phyloP scores from a whole-genome alignment of 2,797 vertebrate genomes.

The Serranus cabrilla region DNA sequence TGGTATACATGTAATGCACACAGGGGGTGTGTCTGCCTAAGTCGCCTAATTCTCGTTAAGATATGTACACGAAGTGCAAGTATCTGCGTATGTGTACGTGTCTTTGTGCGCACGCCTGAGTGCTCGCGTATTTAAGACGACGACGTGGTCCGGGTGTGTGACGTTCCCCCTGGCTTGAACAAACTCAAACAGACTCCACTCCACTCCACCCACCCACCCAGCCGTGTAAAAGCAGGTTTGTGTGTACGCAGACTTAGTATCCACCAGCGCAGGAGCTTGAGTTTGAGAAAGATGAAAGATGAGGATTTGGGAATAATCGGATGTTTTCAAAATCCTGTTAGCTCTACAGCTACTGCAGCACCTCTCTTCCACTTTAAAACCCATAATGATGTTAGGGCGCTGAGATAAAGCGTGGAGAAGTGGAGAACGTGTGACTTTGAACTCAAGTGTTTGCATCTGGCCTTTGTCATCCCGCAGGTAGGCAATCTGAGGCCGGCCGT shows the following conservation, averaged over 20 bases:
- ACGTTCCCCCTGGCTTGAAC: constrained; percentile 1
- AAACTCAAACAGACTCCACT: constrained; percentile 33
- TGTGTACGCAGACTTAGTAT: constrained; percentile 20
- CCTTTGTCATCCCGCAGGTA: constrained; percentile 37
- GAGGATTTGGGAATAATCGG: not conserved
- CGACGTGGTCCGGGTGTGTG: constrained; percentile 8
- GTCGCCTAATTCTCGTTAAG: not conserved
- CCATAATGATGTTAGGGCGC: not conserved
- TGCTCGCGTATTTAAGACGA: constrained; percentile 8
- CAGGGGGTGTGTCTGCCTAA: constrained; percentile 3
- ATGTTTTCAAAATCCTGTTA: constrained; percentile 23
- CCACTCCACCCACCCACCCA: constrained; percentile 33
- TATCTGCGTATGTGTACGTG: not conserved
- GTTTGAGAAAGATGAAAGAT: constrained; percentile 12
- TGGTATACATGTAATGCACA: not conserved
- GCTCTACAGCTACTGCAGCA: not conserved
- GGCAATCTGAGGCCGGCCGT: constrained; percentile 22
- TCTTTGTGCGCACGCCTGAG: constrained; percentile 2
- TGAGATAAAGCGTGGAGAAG: constrained; percentile 19
- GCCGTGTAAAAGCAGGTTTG: constrained; percentile 25
- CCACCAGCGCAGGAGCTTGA: constrained; percentile 23
- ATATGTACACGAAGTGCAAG: constrained; percentile 4
- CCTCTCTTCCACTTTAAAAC: constrained; percentile 11
- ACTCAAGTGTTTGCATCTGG: constrained; percentile 58
- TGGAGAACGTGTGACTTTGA: constrained; percentile 46